Percentiles rank a stretch among this genome's conserved stretches.
Evolutionary conservation across 2,888 invertebrate species (phyloP).

Genomic region (Tanytarsus gracilentus): DNA sequence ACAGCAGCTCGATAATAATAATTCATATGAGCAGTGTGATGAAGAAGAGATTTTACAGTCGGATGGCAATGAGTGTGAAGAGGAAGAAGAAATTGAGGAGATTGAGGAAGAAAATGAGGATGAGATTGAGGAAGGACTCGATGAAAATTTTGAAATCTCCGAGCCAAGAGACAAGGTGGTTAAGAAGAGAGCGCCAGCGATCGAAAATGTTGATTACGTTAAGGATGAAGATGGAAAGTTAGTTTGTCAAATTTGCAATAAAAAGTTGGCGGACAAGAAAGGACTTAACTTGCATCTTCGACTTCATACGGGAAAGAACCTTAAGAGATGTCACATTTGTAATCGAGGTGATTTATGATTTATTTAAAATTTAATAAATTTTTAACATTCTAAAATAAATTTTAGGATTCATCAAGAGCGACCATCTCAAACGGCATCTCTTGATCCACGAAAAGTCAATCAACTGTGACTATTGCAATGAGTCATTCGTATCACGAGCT

Average conservation of each 20-base stretch:
- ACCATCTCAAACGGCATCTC: constrained; percentile 30
- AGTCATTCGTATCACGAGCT: constrained; percentile 11
- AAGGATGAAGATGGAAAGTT: constrained; percentile 28
- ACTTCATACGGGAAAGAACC: constrained; percentile 30
- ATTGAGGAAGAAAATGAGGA: constrained; percentile 25
- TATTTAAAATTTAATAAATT: neutral
- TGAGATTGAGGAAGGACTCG: constrained; percentile 20
- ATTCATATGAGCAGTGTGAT: constrained; percentile 14
- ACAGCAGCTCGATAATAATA: constrained; percentile 1
- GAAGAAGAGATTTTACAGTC: constrained; percentile 3
- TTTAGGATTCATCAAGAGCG: constrained; percentile 30
- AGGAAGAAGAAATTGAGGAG: constrained; percentile 18
- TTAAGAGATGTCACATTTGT: constrained; percentile 30
- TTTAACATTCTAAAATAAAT: neutral
- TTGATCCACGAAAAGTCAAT: constrained; percentile 27
- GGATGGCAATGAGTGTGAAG: neutral
- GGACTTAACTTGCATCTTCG: constrained; percentile 30
- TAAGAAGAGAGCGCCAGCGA: constrained; percentile 13
- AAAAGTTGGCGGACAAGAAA: constrained; percentile 30
- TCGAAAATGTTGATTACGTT: constrained; percentile 7
- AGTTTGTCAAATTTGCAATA: constrained; percentile 30
- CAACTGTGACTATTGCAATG: constrained; percentile 22
- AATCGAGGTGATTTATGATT: constrained; percentile 25
- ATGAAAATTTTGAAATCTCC: neutral
- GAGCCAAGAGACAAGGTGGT: constrained; percentile 11